Evolutionary conservation across 2,113 vertebrate species (phyloP).

Genomic region (Synodontis membranacea): DNA sequence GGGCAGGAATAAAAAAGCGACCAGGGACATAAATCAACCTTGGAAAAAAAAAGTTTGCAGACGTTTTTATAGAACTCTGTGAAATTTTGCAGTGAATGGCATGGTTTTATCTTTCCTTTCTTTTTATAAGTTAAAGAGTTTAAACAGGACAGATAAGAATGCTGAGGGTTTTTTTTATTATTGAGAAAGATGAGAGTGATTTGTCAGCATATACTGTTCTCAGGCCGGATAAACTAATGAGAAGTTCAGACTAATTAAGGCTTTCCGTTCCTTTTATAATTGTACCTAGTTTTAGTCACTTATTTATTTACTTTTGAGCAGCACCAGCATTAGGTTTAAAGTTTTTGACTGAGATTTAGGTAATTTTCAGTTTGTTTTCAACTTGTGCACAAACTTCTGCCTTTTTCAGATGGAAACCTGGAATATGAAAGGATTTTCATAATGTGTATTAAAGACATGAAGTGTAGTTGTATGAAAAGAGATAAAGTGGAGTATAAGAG

Average conservation of each 20-base stretch:
- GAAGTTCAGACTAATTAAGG: conserved; percentile 18
- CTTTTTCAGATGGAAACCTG: background rate
- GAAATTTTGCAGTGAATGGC: conserved; percentile 45
- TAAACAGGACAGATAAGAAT: conserved; percentile 18
- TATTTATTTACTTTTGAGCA: background rate
- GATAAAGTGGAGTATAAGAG: too few relatives aligned
- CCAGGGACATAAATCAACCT: conserved; percentile 58
- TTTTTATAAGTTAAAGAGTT: conserved; percentile 21
- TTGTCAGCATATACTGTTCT: background rate
- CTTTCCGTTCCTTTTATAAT: conserved; percentile 27
- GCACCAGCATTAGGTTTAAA: background rate
- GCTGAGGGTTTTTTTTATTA: conserved; percentile 3
- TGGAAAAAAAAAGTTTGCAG: conserved; percentile 48
- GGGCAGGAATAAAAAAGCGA: conserved; percentile 53
- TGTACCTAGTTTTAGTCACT: background rate
- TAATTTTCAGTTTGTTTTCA: background rate
- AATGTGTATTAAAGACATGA: background rate
- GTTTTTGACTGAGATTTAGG: background rate
- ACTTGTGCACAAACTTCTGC: background rate
- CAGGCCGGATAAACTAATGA: conserved; percentile 14
- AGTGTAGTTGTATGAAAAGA: too few relatives aligned
- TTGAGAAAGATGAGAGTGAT: conserved; percentile 26
- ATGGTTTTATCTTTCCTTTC: background rate
- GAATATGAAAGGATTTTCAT: background rate
- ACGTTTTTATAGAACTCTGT: conserved; percentile 51